Evolutionary conservation across 2,113 vertebrate genomes (phyloP).

Genomic region (Leptodactylus fuscus): DNA sequence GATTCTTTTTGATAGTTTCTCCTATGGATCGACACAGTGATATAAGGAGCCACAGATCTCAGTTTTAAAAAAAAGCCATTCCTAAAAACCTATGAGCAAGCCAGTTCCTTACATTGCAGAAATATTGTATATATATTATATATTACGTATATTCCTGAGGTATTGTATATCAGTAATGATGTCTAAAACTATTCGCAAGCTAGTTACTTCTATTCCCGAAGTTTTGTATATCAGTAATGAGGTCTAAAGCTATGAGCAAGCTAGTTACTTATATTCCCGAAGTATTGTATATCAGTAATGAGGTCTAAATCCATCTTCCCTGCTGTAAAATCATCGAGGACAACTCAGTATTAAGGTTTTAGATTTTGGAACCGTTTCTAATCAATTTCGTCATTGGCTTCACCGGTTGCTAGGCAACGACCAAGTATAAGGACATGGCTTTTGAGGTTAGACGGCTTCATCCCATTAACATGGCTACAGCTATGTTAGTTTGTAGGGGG

Average conservation of each 20-base stretch:
- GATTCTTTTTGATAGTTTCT: too few species aligned
- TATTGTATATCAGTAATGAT: too few species aligned
- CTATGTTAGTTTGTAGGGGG: slow-evolving; percentile 32
- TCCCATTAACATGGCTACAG: slow-evolving; percentile 7
- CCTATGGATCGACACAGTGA: too few species aligned
- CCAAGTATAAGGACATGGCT: background rate
- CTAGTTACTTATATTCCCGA: background rate
- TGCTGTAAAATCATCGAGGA: background rate
- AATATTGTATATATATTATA: too few species aligned
- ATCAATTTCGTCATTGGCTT: background rate
- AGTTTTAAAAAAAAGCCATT: background rate
- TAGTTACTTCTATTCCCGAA: too few species aligned
- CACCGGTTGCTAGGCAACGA: slow-evolving; percentile 12
- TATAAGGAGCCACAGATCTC: too few species aligned
- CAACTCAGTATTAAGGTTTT: background rate
- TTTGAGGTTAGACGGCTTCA: slow-evolving; percentile 26
- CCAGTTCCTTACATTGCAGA: background rate
- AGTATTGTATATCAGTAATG: background rate
- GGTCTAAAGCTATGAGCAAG: background rate
- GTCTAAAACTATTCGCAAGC: too few species aligned
- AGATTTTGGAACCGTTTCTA: background rate
- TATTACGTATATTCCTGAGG: too few species aligned
- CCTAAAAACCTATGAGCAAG: background rate
- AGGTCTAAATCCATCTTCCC: background rate
- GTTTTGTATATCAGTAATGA: too few species aligned